Percentiles rank a stretch among this genome's conserved stretches.
Conservation (phyloP, 2,888 invertebrate species). For the Bellardia pandia region DNA sequence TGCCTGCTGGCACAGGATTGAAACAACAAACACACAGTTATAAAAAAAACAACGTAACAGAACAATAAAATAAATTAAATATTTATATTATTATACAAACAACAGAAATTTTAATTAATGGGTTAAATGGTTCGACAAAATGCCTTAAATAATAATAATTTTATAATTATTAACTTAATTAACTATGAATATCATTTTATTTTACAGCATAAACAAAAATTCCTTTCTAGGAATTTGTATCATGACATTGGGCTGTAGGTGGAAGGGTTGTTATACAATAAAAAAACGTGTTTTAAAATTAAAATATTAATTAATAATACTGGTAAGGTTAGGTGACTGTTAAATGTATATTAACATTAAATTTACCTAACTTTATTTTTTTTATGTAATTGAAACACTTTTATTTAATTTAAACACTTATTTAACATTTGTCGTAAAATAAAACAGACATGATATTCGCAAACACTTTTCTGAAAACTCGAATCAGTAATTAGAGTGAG, state of each 20-base stretch:
- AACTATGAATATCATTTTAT: conserved; percentile 36
- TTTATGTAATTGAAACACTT: too few relatives aligned
- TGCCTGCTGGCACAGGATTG: conserved; percentile 53
- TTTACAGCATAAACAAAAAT: conserved; percentile 4
- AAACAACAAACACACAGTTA: conserved; percentile 7
- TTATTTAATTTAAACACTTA: too few relatives aligned
- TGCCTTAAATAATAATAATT: conserved; percentile 67
- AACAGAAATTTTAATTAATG: conserved; percentile 71
- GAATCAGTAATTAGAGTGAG: too few relatives aligned
- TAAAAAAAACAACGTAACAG: conserved; percentile 11
- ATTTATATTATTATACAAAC: conserved; percentile 70
- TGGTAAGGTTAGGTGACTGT: neutral
- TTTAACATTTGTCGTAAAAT: too few relatives aligned
- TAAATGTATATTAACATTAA: neutral
- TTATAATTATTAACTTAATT: conserved; percentile 59
- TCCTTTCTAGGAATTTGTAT: neutral
- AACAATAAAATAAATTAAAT: conserved; percentile 72
- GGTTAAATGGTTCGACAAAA: conserved; percentile 71
- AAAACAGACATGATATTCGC: too few relatives aligned
- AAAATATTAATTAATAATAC: conserved; percentile 11
- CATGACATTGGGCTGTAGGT: neutral
- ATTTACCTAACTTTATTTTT: neutral
- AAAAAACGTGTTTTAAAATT: neutral
- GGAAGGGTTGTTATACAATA: neutral
- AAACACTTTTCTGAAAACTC: too few relatives aligned